These are phyloP conservation scores for Drosophila kambysellisi DNA, from an alignment of 2,888 invertebrate species.

Conservation along the genomic window DNA sequence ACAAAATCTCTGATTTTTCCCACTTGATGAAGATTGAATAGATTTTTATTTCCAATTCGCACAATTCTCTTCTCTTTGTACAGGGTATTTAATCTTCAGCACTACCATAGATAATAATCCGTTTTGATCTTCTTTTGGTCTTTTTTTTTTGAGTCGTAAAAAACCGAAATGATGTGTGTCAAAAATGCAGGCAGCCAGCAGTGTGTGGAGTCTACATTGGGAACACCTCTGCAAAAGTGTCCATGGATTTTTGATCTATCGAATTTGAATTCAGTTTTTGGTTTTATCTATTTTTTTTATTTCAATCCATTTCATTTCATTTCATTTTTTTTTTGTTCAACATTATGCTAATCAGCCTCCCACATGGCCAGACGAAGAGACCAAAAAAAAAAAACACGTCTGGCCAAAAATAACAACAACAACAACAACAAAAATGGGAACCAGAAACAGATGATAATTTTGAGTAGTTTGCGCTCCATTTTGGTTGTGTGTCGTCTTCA, in stretches of 20 bases:
- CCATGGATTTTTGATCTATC: slow-evolving; percentile 47
- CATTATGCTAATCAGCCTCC: slow-evolving; percentile 79
- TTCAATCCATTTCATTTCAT: neutral
- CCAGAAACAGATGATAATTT: slow-evolving; percentile 19
- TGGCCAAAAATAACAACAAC: slow-evolving; percentile 63
- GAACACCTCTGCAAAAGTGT: slow-evolving; percentile 56
- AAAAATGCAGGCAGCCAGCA: slow-evolving; percentile 54
- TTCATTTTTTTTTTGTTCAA: slow-evolving; percentile 20
- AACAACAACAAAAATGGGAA: slow-evolving; percentile 45
- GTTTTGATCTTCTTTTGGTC: neutral
- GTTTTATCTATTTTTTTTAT: slow-evolving; percentile 38
- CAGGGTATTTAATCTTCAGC: slow-evolving; percentile 6
- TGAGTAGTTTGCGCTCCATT: slow-evolving; percentile 24
- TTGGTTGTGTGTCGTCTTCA: slow-evolving; percentile 47
- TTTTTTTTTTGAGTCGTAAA: slow-evolving; percentile 37
- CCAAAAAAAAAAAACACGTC: slow-evolving; percentile 49
- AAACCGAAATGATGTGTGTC: slow-evolving; percentile 51
- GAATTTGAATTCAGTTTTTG: slow-evolving; percentile 15
- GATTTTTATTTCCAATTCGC: neutral
- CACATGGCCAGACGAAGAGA: slow-evolving; percentile 68
- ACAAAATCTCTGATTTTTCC: neutral
- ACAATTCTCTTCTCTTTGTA: neutral
- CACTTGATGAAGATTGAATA: too few species aligned
- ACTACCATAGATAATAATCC: neutral
- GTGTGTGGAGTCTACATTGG: neutral